Evolutionary conservation across 2,797 vertebrate genomes (phyloP).

Genomic region (Melanogrammus aeglefinus): DNA sequence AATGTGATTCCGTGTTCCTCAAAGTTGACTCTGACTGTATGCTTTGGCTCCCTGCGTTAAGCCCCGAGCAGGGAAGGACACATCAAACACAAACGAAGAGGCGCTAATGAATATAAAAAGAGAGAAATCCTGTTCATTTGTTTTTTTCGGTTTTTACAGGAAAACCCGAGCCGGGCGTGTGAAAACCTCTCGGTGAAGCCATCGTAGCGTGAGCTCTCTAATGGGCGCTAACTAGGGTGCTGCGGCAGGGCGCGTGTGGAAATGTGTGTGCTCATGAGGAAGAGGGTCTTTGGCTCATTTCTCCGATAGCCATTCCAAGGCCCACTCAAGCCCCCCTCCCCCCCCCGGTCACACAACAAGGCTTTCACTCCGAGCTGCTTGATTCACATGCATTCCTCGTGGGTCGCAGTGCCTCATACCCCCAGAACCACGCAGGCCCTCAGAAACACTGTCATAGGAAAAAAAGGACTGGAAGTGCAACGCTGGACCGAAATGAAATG

Average conservation of each 20-base stretch:
- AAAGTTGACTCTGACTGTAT: neutral
- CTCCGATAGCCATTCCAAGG: slow-evolving; percentile 64
- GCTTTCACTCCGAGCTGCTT: slow-evolving; percentile 56
- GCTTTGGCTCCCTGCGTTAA: neutral
- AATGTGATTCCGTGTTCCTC: too few relatives aligned
- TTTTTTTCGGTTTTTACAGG: too few relatives aligned
- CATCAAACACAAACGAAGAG: too few relatives aligned
- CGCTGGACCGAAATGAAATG: neutral
- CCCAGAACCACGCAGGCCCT: neutral
- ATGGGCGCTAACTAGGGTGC: neutral
- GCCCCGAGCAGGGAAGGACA: too few relatives aligned
- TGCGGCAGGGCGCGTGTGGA: neutral
- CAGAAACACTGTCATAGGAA: neutral
- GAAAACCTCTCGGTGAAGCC: neutral
- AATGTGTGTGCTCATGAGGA: slow-evolving; percentile 11
- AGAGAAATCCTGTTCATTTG: too few relatives aligned
- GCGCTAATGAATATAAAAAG: too few relatives aligned
- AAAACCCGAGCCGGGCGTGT: neutral
- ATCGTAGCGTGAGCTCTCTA: neutral
- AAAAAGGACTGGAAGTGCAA: neutral
- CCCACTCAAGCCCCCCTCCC: slow-evolving; percentile 56
- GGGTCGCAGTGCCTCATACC: neutral
- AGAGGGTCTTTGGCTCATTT: slow-evolving; percentile 3
- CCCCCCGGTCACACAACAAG: slow-evolving; percentile 56
- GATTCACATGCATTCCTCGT: slow-evolving; percentile 55